Percentiles rank a stretch among this genome's conserved stretches.
phyloP scores from a whole-genome alignment of 2,113 vertebrate genomes.

The Tragelaphus strepsiceros region DNA sequence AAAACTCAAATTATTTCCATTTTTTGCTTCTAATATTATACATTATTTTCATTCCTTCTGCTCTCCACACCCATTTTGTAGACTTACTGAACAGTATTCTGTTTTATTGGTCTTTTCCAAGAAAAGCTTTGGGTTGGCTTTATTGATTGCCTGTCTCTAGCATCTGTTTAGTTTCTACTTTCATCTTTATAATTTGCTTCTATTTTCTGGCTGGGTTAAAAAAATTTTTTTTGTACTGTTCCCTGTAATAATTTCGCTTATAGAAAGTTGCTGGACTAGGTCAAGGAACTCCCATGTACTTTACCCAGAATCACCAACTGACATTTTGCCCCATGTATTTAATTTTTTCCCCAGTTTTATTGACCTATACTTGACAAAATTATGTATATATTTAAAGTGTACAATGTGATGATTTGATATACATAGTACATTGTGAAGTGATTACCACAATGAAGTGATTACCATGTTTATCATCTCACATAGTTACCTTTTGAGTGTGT shows the following conservation, averaged over 20 bases:
- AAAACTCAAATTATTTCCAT: not conserved
- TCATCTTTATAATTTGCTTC: not conserved
- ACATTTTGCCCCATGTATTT: not conserved
- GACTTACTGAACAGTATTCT: not conserved
- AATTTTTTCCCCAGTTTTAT: not conserved
- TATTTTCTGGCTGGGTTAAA: not conserved
- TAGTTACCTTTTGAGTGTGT: not conserved
- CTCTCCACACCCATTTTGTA: not conserved
- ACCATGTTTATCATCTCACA: not conserved
- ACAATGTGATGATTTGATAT: not conserved
- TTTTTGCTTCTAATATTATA: not conserved
- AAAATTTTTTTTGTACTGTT: not conserved
- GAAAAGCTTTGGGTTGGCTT: not conserved
- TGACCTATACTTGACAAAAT: not conserved
- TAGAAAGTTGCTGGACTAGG: not conserved
- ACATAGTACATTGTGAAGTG: not conserved
- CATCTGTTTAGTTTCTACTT: not conserved
- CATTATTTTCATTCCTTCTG: not conserved
- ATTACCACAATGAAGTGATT: not conserved
- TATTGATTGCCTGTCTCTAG: not conserved
- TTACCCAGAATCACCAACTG: not conserved
- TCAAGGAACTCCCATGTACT: not conserved
- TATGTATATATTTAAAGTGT: not conserved
- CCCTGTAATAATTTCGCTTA: not conserved
- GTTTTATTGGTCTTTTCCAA: not conserved